A percentile compares a stretch with the other conserved stretches of the same genome.
These are phyloP conservation scores for Ganaspis brasiliensis DNA, from an alignment of 2,888 invertebrate species.

Conservation along the genomic window DNA sequence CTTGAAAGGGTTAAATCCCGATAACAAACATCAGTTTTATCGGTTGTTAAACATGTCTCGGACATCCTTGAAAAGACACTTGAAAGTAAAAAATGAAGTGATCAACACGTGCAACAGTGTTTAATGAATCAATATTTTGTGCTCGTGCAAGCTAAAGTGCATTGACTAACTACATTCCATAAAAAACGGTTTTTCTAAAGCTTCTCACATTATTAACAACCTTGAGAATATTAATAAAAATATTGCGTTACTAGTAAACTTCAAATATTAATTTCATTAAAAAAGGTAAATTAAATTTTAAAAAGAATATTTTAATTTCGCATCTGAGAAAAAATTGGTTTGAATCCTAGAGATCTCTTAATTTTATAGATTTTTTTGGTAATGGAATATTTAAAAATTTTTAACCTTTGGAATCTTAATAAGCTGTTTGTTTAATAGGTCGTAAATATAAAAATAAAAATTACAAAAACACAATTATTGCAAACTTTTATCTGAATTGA, in stretches of 20 bases:
- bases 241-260: neutral
- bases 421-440: too few relatives aligned
- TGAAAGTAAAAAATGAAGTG: neutral
- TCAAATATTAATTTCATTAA: neutral
- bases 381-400: too few relatives aligned
- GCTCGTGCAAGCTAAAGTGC: constrained; percentile 10
- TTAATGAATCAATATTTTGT: constrained; percentile 7
- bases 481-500: too few relatives aligned
- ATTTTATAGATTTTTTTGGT: too few relatives aligned
- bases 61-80: neutral
- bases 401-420: too few relatives aligned
- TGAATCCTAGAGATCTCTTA: too few relatives aligned
- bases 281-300: too few relatives aligned
- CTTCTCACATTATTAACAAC: neutral
- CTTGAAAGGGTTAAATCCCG: constrained; percentile 2
- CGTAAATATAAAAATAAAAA: too few relatives aligned
- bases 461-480: too few relatives aligned
- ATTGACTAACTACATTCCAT: neutral
- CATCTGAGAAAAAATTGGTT: too few relatives aligned
- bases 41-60: neutral
- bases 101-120: neutral
- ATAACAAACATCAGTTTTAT: neutral
- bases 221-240: neutral
- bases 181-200: neutral
- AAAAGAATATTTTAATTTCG: too few relatives aligned